Conservation (phyloP, 2,113 vertebrate genomes). For the Nestor notabilis region DNA sequence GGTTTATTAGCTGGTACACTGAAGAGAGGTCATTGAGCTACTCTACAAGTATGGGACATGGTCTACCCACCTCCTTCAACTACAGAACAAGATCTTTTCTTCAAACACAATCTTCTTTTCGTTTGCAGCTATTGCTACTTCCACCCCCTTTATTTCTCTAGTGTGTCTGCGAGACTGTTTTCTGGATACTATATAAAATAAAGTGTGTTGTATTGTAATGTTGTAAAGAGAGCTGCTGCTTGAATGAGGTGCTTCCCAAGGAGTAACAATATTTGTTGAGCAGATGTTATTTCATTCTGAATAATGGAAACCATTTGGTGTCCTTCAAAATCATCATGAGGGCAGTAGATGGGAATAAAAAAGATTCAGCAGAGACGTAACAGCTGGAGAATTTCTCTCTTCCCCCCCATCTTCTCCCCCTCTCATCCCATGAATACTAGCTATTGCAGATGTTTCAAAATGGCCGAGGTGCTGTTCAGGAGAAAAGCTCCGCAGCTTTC, state of each 20-base stretch:
- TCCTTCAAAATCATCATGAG: conserved; percentile 65
- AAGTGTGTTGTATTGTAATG: not conserved
- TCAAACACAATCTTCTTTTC: not conserved
- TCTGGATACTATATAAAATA: conserved; percentile 9
- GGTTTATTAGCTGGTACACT: not conserved
- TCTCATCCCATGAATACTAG: conserved; percentile 3
- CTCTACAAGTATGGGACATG: not conserved
- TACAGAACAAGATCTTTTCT: not conserved
- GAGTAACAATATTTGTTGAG: conserved; percentile 62
- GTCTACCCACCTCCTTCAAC: not conserved
- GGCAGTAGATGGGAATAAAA: conserved; percentile 36
- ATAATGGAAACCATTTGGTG: conserved; percentile 72
- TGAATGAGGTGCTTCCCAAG: conserved; percentile 67
- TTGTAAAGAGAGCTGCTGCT: conserved; percentile 56
- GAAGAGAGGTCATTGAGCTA: not conserved
- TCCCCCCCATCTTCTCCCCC: not conserved
- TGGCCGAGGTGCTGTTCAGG: conserved; percentile 60
- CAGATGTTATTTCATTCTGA: conserved; percentile 69
- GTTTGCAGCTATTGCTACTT: not conserved
- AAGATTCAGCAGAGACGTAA: conserved; percentile 55
- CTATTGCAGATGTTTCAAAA: conserved; percentile 71
- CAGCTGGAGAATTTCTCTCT: conserved; percentile 64
- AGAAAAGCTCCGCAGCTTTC: conserved; percentile 59
- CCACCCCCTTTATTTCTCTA: not conserved
- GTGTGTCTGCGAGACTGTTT: not conserved